Base-by-base conservation (phyloP, 2,797 vertebrate genomes). In the Mus caroli region DNA sequence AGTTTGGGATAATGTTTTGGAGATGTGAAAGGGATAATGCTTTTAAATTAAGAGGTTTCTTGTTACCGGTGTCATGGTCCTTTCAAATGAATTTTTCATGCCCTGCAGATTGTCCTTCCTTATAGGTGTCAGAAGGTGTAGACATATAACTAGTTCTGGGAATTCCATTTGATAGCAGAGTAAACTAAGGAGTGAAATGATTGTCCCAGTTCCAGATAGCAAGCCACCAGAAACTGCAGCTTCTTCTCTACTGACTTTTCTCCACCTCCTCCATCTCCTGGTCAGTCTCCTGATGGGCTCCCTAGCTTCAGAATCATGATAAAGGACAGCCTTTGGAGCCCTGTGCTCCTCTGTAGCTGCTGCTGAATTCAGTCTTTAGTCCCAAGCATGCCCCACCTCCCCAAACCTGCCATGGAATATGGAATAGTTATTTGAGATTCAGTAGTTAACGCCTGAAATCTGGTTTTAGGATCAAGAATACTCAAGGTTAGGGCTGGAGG, bases 1-100 rank as follows among this genome's bases (percentile, higher is more conserved):
- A 90, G 46, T 73, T 87, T 84, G 54, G 34, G 31, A 14, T 76
- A 73, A 77, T 19, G 90, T 90, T 46, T 96, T 73, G 67, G 40
- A 92, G 2, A 28, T 91, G 37, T 83, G 43, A 71, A 88, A 94
- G 24, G 7, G 58, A 92, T 92, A 77, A 60, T 76, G 31, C 40
- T 95, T 67, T 95, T 83, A n/a, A 90, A 94, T 84, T 93, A 89
- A 88, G 73, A 93, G 34, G 19, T 64, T 94, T 91, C 31, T 76
- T 34, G 52, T 89, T 84, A 73, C 83, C n/a, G 5, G 34, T 88
- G 56, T 93, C 80, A 67, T 43, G 88, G n/a, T n/a, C 31, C n/a
- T 95, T 96, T 85, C 40, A 78, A 76, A 80, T 26, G 31, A 84
- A 64, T 87, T 34, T 94, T 91, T 50, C 52, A 4, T 80, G 56